phyloP scores from a whole-genome alignment of 2,888 invertebrate species.

The Idaea straminata region DNA sequence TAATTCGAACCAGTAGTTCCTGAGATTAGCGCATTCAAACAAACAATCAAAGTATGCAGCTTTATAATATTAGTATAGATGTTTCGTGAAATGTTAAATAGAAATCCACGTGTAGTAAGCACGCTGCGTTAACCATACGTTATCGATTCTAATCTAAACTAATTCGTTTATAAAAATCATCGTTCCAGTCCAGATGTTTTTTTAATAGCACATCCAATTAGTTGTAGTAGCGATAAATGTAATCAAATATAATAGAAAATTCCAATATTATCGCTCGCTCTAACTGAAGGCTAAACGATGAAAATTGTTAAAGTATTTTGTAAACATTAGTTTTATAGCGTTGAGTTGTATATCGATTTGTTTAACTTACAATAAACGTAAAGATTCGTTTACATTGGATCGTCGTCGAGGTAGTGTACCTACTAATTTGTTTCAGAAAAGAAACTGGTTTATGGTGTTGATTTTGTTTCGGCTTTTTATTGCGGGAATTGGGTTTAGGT shows the following conservation, averaged over 20 bases:
- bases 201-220: conserved; percentile 57
- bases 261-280: conserved; percentile 43
- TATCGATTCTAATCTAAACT: conserved; percentile 28
- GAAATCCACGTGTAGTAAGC: neutral
- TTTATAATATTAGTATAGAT: too few relatives aligned
- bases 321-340: conserved; percentile 28
- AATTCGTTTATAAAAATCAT: conserved; percentile 45
- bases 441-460: neutral
- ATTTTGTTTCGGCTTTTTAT: neutral
- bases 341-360: conserved; percentile 6
- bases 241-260: conserved; percentile 21
- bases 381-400: conserved; percentile 18
- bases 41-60: too few relatives aligned
- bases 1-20: too few relatives aligned
- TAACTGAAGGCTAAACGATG: conserved; percentile 35
- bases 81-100: too few relatives aligned
- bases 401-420: neutral
- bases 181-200: conserved; percentile 48
- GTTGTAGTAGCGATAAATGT: conserved; percentile 35
- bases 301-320: conserved; percentile 35
- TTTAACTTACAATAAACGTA: conserved; percentile 16
- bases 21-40: too few relatives aligned
- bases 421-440: neutral
- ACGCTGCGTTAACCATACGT: conserved; percentile 28
- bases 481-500: neutral